A percentile compares a stretch with the other conserved stretches of the same genome.
These are phyloP conservation scores for Theodoxus fluviatilis DNA, from an alignment of 2,888 invertebrate genomes.

Conservation along the genomic window DNA sequence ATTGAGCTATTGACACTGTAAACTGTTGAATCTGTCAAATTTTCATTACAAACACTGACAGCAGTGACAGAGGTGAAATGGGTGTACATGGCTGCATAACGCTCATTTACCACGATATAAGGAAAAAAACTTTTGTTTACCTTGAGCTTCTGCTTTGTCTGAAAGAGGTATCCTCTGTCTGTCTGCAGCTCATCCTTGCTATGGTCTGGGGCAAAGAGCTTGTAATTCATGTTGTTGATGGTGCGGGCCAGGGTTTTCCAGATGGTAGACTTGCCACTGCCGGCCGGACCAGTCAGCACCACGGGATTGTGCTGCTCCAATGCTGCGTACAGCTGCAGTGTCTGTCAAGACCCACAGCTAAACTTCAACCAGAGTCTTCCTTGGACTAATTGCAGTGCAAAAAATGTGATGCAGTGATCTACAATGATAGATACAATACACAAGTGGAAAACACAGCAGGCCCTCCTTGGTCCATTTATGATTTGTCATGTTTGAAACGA, in stretches of 20 bases:
- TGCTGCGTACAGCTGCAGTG: constrained; percentile 55
- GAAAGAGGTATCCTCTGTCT: constrained; percentile 43
- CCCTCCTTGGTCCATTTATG: too few species aligned
- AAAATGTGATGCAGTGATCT: too few species aligned
- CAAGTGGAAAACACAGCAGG: too few species aligned
- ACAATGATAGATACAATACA: too few species aligned
- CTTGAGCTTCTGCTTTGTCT: constrained; percentile 50
- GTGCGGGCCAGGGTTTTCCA: constrained; percentile 53
- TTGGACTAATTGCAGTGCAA: not conserved
- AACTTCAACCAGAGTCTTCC: not conserved
- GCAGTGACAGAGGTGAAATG: too few species aligned
- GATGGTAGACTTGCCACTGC: constrained; percentile 60
- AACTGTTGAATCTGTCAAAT: too few species aligned
- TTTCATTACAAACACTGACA: too few species aligned
- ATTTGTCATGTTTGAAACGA: too few species aligned
- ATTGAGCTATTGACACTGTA: too few species aligned
- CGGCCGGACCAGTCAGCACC: constrained; percentile 56
- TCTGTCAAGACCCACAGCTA: constrained; percentile 35
- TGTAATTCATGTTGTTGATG: constrained; percentile 55
- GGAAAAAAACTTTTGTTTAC: constrained; percentile 31
- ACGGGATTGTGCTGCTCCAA: constrained; percentile 51
- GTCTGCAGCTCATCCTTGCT: constrained; percentile 52
- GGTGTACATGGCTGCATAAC: too few species aligned
- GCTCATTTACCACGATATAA: too few species aligned
- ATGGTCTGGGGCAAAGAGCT: constrained; percentile 53